phyloP scores from a whole-genome alignment of 2,797 vertebrate genomes.

The Gadopsis bispinosus region DNA sequence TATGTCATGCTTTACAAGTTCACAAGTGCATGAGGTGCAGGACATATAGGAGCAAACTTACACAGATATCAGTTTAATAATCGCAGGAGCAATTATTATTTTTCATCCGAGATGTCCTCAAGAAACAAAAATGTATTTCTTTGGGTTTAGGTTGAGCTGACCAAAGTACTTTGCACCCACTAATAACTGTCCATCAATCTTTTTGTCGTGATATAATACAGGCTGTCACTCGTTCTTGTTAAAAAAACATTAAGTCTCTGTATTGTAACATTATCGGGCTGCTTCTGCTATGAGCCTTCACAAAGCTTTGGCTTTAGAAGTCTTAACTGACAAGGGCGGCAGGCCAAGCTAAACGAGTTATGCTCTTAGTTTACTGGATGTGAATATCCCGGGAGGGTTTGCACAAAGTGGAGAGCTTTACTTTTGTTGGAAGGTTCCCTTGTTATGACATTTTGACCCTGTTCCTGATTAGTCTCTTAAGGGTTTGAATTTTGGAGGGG shows the following conservation, averaged over 20 bases:
- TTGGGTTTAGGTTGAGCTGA: conserved; percentile 35
- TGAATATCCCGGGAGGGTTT: conserved; percentile 66
- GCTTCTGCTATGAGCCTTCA: conserved; percentile 63
- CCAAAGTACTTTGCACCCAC: conserved; percentile 50
- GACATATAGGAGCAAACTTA: conserved; percentile 20
- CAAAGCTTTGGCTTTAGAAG: conserved; percentile 51
- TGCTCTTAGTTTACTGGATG: conserved; percentile 72
- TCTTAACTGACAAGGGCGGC: conserved; percentile 62
- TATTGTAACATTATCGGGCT: conserved; percentile 67
- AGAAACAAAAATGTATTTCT: conserved; percentile 36
- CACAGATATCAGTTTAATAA: conserved; percentile 43
- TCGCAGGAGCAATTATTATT: conserved; percentile 7
- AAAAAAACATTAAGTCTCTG: conserved; percentile 62
- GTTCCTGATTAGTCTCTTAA: conserved; percentile 77
- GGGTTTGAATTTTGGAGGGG: conserved; percentile 66
- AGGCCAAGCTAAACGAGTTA: conserved; percentile 76
- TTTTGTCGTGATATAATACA: conserved; percentile 55
- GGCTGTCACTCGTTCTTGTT: conserved; percentile 59
- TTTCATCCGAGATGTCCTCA: conserved; percentile 15
- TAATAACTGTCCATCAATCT: conserved; percentile 66
- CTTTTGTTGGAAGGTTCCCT: conserved; percentile 75
- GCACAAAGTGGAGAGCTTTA: conserved; percentile 70
- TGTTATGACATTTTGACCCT: conserved; percentile 80
- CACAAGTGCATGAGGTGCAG: conserved; percentile 37
- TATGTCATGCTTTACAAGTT: conserved; percentile 64